Evolutionary conservation across 2,888 invertebrate species (phyloP).

Genomic region (Platerodrilus igneus): DNA sequence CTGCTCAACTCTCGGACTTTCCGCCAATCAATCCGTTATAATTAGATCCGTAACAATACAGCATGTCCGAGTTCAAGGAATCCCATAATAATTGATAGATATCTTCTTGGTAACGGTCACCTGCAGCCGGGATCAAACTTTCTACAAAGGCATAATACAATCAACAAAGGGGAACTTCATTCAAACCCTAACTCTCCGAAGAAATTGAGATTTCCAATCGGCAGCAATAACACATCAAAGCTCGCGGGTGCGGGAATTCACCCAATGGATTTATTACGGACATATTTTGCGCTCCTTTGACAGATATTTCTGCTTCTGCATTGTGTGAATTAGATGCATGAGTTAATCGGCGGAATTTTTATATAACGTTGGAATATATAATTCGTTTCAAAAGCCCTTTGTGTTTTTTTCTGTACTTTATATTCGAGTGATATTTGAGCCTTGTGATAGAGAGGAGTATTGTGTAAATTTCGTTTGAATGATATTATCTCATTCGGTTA

Average conservation of each 20-base stretch:
- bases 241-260: slow-evolving; percentile 16
- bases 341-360: slow-evolving; percentile 22
- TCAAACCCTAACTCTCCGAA: slow-evolving; percentile 15
- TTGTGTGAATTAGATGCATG: slow-evolving; percentile 21
- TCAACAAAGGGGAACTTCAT: slow-evolving; percentile 22
- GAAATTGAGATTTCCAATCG: slow-evolving; percentile 25
- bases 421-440: too few relatives aligned
- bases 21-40: slow-evolving; percentile 26
- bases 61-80: slow-evolving; percentile 24
- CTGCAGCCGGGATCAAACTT: slow-evolving; percentile 29
- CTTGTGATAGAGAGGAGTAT: too few relatives aligned
- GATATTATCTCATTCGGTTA: too few relatives aligned
- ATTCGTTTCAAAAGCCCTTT: slow-evolving; percentile 16
- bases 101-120: slow-evolving; percentile 28
- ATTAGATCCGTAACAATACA: slow-evolving; percentile 27
- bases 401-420: too few relatives aligned
- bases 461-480: too few relatives aligned
- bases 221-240: slow-evolving; percentile 25
- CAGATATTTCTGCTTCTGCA: slow-evolving; percentile 16
- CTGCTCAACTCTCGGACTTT: slow-evolving; percentile 19
- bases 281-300: slow-evolving; percentile 24
- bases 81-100: slow-evolving; percentile 27
- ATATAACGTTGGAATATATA: slow-evolving; percentile 20
- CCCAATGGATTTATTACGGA: slow-evolving; percentile 21
- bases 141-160: slow-evolving; percentile 21